Conservation (phyloP, 1,140 invertebrate species). For the Lamellibrachia luymesi region DNA sequence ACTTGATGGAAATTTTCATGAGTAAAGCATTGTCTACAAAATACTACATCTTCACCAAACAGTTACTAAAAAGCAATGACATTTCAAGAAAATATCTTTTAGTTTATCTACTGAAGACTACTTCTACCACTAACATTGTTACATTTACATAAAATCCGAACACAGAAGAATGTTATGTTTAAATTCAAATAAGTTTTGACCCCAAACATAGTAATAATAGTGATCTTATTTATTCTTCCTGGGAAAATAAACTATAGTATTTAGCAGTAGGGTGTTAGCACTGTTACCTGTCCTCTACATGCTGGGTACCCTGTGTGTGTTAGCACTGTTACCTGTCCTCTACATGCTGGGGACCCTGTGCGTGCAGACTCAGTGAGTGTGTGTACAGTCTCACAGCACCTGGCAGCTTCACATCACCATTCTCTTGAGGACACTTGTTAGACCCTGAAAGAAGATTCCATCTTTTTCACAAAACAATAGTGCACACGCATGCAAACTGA, state of each 20-base stretch:
- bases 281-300: not conserved
- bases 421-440: not conserved
- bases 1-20: too few relatives aligned
- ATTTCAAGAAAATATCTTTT: too few relatives aligned
- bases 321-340: not conserved
- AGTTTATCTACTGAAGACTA: too few relatives aligned
- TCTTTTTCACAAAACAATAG: not conserved
- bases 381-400: not conserved
- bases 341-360: not conserved
- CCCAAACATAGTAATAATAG: not conserved
- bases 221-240: not conserved
- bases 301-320: not conserved
- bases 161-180: not conserved
- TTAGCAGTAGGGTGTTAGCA: not conserved
- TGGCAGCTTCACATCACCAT: not conserved
- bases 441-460: not conserved
- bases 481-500: not conserved
- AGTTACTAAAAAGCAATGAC: too few relatives aligned
- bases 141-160: too few relatives aligned
- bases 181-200: not conserved
- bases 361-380: not conserved
- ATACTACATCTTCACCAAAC: too few relatives aligned
- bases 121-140: too few relatives aligned
- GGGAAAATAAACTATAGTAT: not conserved
- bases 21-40: too few relatives aligned